Conservation (phyloP, 2,888 invertebrate genomes). For the Galerucella calmariensis region DNA sequence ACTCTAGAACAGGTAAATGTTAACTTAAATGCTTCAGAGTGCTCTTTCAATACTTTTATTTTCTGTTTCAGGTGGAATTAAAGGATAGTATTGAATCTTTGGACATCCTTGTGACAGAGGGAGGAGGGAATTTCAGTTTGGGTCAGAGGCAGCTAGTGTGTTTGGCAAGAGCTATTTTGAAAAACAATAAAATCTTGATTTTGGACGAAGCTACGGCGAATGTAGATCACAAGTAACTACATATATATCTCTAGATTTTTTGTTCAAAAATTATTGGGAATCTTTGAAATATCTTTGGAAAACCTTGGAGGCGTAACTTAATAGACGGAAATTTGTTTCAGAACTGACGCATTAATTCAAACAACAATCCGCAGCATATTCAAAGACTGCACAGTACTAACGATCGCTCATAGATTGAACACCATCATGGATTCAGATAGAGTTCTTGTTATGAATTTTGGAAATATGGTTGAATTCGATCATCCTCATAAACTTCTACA, state of each 20-base stretch:
- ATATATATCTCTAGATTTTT: too few species aligned
- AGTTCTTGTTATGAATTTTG: conserved; percentile 83
- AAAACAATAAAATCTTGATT: conserved; percentile 82
- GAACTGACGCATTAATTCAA: conserved; percentile 82
- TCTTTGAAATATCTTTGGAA: too few species aligned
- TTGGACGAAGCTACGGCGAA: conserved; percentile 93
- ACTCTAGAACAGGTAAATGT: conserved; percentile 73
- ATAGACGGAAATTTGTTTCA: conserved; percentile 54
- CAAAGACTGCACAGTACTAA: conserved; percentile 80
- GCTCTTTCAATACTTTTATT: neutral
- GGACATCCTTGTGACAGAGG: conserved; percentile 75
- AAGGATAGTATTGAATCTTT: conserved; percentile 76
- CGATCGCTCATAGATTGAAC: conserved; percentile 85
- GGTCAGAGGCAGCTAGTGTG: conserved; percentile 90
- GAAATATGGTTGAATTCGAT: conserved; percentile 79
- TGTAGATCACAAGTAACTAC: conserved; percentile 81
- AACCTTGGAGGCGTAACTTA: too few species aligned
- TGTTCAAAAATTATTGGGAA: too few species aligned
- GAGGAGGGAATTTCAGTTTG: conserved; percentile 85
- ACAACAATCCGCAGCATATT: conserved; percentile 80
- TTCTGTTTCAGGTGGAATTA: conserved; percentile 74
- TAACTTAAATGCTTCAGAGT: neutral
- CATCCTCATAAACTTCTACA: conserved; percentile 78
- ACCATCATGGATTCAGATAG: conserved; percentile 88
- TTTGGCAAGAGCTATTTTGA: conserved; percentile 84